phyloP scores from a whole-genome alignment of 2,113 vertebrate species.

The Tragelaphus strepsiceros region DNA sequence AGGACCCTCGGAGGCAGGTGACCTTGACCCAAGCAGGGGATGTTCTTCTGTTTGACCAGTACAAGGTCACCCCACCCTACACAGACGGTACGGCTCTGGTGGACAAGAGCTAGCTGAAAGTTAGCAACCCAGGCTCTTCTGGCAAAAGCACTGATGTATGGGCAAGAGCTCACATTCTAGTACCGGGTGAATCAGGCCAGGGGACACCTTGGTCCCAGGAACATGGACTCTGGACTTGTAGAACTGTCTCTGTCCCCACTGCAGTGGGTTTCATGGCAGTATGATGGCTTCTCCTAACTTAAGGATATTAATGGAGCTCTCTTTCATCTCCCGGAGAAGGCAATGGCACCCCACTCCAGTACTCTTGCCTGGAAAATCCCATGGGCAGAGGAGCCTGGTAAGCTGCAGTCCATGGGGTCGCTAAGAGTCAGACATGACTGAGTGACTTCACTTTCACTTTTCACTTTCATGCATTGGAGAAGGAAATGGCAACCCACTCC shows the following conservation, averaged over 20 bases:
- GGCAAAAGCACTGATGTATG: neutral
- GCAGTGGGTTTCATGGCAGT: neutral
- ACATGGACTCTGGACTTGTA: neutral
- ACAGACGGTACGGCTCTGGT: constrained; percentile 87
- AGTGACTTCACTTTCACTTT: too few species aligned
- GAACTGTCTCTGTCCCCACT: neutral
- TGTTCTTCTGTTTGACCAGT: constrained; percentile 91
- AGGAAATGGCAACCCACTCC: too few species aligned
- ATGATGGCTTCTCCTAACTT: neutral
- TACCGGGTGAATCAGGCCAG: neutral
- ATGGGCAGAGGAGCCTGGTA: too few species aligned
- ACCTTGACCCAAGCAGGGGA: constrained; percentile 93
- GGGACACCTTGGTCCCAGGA: neutral
- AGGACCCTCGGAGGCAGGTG: constrained; percentile 92
- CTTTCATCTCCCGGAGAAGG: neutral
- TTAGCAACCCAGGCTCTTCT: neutral
- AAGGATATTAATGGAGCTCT: neutral
- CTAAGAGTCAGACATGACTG: too few species aligned
- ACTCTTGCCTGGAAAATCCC: too few species aligned
- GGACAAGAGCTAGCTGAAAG: neutral
- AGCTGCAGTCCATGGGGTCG: too few species aligned
- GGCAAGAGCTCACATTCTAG: neutral
- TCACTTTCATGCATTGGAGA: too few species aligned
- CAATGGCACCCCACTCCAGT: too few species aligned
- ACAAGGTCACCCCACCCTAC: constrained; percentile 93